Percentiles rank a stretch among this genome's conserved stretches.
phyloP scores from a whole-genome alignment of 2,888 invertebrate species.

The Microchrysa polita region DNA sequence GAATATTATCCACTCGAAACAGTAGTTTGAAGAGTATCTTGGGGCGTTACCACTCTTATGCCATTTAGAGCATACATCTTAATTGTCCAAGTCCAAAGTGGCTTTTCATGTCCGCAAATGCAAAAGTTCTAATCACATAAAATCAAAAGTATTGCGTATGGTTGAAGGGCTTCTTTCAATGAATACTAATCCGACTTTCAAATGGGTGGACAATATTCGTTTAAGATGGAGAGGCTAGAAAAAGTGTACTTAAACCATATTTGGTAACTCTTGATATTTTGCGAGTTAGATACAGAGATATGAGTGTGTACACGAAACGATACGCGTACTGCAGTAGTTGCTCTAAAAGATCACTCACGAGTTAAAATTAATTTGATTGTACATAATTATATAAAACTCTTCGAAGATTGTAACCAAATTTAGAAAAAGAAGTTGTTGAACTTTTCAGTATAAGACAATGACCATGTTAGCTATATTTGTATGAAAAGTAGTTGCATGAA shows the following conservation, averaged over 20 bases:
- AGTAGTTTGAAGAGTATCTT: no score
- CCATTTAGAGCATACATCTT: neutral
- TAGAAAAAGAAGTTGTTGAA: conserved; percentile 22
- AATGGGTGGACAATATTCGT: conserved; percentile 32
- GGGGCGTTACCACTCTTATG: no score
- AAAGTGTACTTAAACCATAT: conserved; percentile 10
- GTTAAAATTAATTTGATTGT: conserved; percentile 18
- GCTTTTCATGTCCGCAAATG: conserved; percentile 28
- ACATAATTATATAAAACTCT: conserved; percentile 39
- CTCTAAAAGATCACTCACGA: conserved; percentile 20
- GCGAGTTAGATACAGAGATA: neutral
- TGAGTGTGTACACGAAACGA: conserved; percentile 10
- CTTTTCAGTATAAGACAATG: no score
- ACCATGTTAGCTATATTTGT: no score
- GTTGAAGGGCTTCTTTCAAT: conserved; percentile 18
- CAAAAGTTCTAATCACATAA: conserved; percentile 18
- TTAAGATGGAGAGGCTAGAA: conserved; percentile 15
- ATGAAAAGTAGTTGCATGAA: no score
- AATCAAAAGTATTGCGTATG: conserved; percentile 7
- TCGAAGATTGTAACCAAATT: conserved; percentile 32
- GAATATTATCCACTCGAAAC: no score
- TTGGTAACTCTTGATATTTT: neutral
- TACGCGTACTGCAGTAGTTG: conserved; percentile 13
- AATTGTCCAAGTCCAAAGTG: conserved; percentile 12
- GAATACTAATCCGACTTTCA: conserved; percentile 19